Evolutionary conservation across 2,113 vertebrate genomes (phyloP).

Genomic region (Tychaedon coryphoeus): DNA sequence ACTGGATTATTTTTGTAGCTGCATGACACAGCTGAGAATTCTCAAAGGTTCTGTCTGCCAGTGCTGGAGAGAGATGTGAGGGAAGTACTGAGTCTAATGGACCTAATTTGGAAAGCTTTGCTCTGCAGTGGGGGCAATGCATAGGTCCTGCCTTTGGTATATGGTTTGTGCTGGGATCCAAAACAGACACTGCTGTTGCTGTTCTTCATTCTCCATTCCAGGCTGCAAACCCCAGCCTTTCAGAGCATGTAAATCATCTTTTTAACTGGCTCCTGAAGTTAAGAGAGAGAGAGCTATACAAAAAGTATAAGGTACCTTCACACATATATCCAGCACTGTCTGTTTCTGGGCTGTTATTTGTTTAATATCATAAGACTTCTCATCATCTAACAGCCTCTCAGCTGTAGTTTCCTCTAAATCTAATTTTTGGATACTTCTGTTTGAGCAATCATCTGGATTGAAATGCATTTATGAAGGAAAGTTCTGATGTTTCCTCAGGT

Average conservation of each 20-base stretch:
- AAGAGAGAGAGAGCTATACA: not conserved
- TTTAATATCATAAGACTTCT: not conserved
- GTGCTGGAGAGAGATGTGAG: not conserved
- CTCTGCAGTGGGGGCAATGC: not conserved
- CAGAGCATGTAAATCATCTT: not conserved
- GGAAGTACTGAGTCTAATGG: not conserved
- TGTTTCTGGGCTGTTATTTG: not conserved
- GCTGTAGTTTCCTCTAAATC: not conserved
- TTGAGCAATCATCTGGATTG: not conserved
- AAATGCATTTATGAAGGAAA: not conserved
- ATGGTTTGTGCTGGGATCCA: not conserved
- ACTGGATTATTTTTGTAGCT: constrained; percentile 6
- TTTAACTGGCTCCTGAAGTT: not conserved
- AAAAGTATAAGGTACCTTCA: not conserved
- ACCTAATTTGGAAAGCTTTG: not conserved
- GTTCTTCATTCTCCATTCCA: not conserved
- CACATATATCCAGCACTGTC: not conserved
- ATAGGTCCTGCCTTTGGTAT: not conserved
- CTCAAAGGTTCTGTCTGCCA: not conserved
- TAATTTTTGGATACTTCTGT: not conserved
- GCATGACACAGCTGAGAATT: not conserved
- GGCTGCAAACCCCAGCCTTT: not conserved
- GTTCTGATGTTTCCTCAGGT: not conserved
- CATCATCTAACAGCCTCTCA: not conserved
- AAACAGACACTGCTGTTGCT: not conserved